phyloP scores from a whole-genome alignment of 2,113 vertebrate species.

The Marmota monax region DNA sequence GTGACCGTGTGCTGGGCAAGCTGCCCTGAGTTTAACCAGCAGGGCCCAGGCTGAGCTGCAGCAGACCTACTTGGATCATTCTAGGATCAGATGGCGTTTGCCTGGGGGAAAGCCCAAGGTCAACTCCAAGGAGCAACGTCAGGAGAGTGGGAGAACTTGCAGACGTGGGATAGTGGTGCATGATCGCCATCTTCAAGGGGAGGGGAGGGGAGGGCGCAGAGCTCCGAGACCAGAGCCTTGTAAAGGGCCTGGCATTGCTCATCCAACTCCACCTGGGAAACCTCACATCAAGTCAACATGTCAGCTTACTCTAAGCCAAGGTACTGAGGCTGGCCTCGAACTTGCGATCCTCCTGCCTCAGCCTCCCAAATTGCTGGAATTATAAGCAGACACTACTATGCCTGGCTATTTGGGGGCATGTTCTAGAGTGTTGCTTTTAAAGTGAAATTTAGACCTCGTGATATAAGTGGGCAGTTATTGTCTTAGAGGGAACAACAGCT shows the following conservation, averaged over 20 bases:
- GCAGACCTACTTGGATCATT: slow-evolving; percentile 33
- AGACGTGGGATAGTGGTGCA: background rate
- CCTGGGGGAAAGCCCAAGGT: background rate
- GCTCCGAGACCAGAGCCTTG: background rate
- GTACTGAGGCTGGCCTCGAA: too few relatives aligned
- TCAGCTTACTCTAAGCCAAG: background rate
- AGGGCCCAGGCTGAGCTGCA: background rate
- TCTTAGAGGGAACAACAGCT: background rate
- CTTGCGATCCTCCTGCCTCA: too few relatives aligned
- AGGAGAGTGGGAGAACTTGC: slow-evolving; percentile 5
- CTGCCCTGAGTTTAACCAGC: slow-evolving; percentile 26
- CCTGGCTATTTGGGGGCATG: background rate
- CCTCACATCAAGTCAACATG: background rate
- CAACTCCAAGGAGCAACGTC: background rate
- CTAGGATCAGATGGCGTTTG: slow-evolving; percentile 33
- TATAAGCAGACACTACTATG: too few relatives aligned
- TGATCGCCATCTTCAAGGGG: background rate
- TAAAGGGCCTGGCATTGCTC: background rate
- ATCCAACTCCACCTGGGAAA: background rate
- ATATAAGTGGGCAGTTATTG: background rate
- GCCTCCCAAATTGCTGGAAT: too few relatives aligned
- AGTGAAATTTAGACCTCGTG: slow-evolving; percentile 1
- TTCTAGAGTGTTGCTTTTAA: slow-evolving; percentile 4
- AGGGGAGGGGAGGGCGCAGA: slow-evolving; percentile 37
- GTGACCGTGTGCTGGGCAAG: slow-evolving; percentile 17